These are phyloP conservation scores for Ochotona curzoniae DNA, from an alignment of 2,113 vertebrate species.

Conservation along the genomic window DNA sequence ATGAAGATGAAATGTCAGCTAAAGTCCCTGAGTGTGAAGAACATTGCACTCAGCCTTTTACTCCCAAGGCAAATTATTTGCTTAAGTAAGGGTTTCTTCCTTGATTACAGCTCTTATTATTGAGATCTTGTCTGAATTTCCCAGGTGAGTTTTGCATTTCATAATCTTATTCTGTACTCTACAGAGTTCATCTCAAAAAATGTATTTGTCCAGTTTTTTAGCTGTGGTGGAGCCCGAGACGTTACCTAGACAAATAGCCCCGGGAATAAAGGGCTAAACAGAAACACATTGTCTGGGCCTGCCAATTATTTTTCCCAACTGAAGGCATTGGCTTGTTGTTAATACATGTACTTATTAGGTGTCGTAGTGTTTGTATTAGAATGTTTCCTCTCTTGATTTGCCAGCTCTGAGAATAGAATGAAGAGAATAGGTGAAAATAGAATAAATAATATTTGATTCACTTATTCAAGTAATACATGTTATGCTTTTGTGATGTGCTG, in stretches of 20 bases:
- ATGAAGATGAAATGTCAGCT: slow-evolving; percentile 44
- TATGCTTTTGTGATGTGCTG: neutral
- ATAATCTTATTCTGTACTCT: slow-evolving; percentile 17
- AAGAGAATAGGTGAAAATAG: neutral
- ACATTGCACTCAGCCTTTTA: slow-evolving; percentile 57
- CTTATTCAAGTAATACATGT: neutral
- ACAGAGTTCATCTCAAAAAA: slow-evolving; percentile 56
- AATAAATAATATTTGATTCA: neutral
- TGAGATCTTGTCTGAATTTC: slow-evolving; percentile 76
- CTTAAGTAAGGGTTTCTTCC: slow-evolving; percentile 78
- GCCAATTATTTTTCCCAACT: slow-evolving; percentile 54
- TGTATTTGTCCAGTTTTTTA: slow-evolving; percentile 8
- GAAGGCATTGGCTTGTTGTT: slow-evolving; percentile 34
- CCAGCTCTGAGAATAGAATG: slow-evolving; percentile 39
- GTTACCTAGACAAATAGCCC: slow-evolving; percentile 19
- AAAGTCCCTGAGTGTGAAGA: slow-evolving; percentile 53
- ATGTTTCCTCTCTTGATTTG: slow-evolving; percentile 15
- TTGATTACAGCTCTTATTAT: slow-evolving; percentile 79
- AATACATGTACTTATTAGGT: slow-evolving; percentile 17
- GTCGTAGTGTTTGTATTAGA: slow-evolving; percentile 27
- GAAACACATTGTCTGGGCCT: neutral
- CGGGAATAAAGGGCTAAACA: slow-evolving; percentile 36
- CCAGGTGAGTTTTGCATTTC: slow-evolving; percentile 76
- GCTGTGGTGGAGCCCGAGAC: neutral
- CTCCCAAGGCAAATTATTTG: slow-evolving; percentile 78